Evolutionary conservation across 2,797 vertebrate genomes (phyloP).

Genomic region (Bovichtus diacanthus): DNA sequence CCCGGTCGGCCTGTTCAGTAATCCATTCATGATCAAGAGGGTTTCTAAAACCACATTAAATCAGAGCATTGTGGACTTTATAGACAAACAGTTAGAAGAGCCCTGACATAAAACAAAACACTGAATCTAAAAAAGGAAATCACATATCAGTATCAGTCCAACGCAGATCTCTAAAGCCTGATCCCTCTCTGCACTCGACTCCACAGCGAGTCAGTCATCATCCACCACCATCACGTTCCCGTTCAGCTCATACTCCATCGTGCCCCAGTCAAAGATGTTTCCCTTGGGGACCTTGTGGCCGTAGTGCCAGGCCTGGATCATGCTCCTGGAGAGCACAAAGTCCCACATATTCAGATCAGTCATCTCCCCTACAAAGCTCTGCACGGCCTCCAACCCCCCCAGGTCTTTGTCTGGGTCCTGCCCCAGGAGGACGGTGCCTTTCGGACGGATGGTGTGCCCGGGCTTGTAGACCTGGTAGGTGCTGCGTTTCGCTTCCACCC

Average conservation of each 20-base stretch:
- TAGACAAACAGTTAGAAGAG: neutral
- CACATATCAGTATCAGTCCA: conserved; percentile 43
- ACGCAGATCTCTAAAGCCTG: conserved; percentile 24
- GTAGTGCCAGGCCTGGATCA: conserved; percentile 76
- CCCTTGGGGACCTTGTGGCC: conserved; percentile 35
- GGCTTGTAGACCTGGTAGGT: conserved; percentile 84
- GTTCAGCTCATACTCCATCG: conserved; percentile 71
- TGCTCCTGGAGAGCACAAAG: conserved; percentile 62
- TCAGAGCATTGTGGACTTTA: neutral
- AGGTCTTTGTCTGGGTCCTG: conserved; percentile 85
- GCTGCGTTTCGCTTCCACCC: conserved; percentile 82
- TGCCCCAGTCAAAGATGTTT: conserved; percentile 83
- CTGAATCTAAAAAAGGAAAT: conserved; percentile 29
- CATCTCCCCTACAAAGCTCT: conserved; percentile 86
- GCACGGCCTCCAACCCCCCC: conserved; percentile 73
- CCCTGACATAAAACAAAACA: conserved; percentile 10
- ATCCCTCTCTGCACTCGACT: neutral
- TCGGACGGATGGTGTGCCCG: conserved; percentile 73
- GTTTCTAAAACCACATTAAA: neutral
- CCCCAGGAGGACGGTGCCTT: conserved; percentile 80
- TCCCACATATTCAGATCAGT: conserved; percentile 87
- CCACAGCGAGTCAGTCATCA: conserved; percentile 79
- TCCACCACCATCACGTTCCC: conserved; percentile 84
- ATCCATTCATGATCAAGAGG: too few relatives aligned
- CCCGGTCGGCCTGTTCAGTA: too few relatives aligned